Percentiles rank a stretch among this genome's conserved stretches.
phyloP scores from a whole-genome alignment of 2,888 invertebrate genomes.

The Troides oblongomaculatus region DNA sequence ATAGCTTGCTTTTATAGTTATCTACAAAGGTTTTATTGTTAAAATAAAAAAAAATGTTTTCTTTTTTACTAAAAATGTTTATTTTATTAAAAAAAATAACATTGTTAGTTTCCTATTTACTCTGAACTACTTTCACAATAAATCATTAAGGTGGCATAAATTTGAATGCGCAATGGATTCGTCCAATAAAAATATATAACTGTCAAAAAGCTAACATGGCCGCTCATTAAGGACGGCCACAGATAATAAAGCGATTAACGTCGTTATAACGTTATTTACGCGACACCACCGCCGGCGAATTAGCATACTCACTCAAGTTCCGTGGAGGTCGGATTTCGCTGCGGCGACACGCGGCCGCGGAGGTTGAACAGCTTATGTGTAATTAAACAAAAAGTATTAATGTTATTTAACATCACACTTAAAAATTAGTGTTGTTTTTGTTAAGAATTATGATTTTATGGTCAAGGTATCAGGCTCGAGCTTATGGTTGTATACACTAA shows the following conservation, averaged over 20 bases:
- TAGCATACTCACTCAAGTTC: slow-evolving; percentile 38
- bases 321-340: slow-evolving; percentile 29
- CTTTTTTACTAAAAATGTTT: too few relatives aligned
- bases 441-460: too few relatives aligned
- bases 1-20: too few relatives aligned
- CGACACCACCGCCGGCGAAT: slow-evolving; percentile 35
- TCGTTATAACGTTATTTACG: slow-evolving; percentile 44
- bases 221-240: slow-evolving; percentile 35
- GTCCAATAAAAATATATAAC: slow-evolving; percentile 32
- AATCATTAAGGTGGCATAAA: slow-evolving; percentile 2
- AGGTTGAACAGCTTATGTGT: not conserved
- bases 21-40: too few relatives aligned
- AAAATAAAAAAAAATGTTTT: too few relatives aligned
- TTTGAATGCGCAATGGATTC: slow-evolving; percentile 5
- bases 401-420: not conserved
- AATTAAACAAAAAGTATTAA: not conserved
- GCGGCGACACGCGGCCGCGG: slow-evolving; percentile 19
- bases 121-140: not conserved
- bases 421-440: too few relatives aligned
- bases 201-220: slow-evolving; percentile 42
- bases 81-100: too few relatives aligned
- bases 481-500: too few relatives aligned
- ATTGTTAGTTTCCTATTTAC: too few relatives aligned
- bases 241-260: slow-evolving; percentile 58
- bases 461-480: too few relatives aligned